These are phyloP conservation scores for Lycophotia porphyrea DNA, from an alignment of 2,888 invertebrate species.

Conservation along the genomic window DNA sequence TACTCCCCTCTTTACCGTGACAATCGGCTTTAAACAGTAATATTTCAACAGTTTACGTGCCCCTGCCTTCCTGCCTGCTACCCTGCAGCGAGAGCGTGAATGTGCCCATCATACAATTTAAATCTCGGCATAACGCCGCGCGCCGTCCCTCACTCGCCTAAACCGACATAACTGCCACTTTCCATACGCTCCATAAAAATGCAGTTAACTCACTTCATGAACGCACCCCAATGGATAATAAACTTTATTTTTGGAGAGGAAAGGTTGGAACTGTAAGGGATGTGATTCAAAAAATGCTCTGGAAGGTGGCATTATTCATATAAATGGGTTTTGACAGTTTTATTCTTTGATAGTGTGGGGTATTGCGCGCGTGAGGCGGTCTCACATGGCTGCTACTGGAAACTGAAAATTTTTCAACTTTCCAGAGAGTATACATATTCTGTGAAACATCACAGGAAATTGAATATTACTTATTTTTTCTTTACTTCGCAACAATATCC, in stretches of 20 bases:
- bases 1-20: conserved; percentile 10
- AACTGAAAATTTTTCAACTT: neutral
- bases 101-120: conserved; percentile 65
- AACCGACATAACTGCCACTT: conserved; percentile 74
- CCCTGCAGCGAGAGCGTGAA: conserved; percentile 47
- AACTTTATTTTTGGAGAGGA: conserved; percentile 22
- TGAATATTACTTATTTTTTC: neutral
- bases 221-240: conserved; percentile 27
- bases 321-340: conserved; percentile 86
- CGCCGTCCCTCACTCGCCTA: conserved; percentile 67
- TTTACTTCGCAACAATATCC: neutral
- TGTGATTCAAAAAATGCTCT: conserved; percentile 54
- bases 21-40: conserved; percentile 40
- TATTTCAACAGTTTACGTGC: conserved; percentile 27
- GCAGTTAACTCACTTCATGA: conserved; percentile 63
- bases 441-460: neutral
- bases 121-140: conserved; percentile 70
- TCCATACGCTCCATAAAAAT: conserved; percentile 78
- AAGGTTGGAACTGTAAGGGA: conserved; percentile 29
- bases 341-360: conserved; percentile 81
- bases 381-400: conserved; percentile 10
- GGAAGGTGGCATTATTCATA: conserved; percentile 81
- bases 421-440: neutral
- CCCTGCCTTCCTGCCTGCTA: neutral
- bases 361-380: conserved; percentile 57